Evolutionary conservation across 2,888 invertebrate species (phyloP).

Genomic region (Esperia sulphurella): DNA sequence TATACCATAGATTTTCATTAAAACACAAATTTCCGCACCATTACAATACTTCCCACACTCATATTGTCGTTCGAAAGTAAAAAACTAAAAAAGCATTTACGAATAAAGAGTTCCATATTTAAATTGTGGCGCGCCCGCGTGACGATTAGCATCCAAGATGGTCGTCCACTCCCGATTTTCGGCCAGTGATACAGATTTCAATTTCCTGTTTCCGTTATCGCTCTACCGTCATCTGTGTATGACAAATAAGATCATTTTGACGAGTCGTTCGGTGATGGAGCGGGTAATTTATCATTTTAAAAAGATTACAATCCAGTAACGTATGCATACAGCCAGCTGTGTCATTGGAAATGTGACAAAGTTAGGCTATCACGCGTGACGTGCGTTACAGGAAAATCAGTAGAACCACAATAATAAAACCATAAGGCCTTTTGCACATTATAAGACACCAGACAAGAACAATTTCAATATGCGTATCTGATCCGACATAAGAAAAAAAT

Average conservation of each 20-base stretch:
- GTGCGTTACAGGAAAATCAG: neutral
- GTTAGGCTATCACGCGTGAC: constrained; percentile 1
- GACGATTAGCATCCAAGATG: constrained; percentile 71
- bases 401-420: too few species aligned
- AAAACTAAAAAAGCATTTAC: constrained; percentile 47
- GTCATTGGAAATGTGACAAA: constrained; percentile 36
- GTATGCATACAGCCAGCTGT: constrained; percentile 33
- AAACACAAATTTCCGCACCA: too few species aligned
- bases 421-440: too few species aligned
- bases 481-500: too few species aligned
- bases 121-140: constrained; percentile 55
- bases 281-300: constrained; percentile 56
- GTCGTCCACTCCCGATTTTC: constrained; percentile 60
- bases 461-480: too few species aligned
- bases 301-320: constrained; percentile 38
- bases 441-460: too few species aligned
- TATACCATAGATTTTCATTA: too few species aligned
- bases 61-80: too few species aligned
- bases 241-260: constrained; percentile 78
- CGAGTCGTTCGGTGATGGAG: constrained; percentile 60
- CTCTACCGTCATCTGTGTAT: constrained; percentile 64
- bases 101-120: constrained; percentile 66
- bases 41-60: too few species aligned
- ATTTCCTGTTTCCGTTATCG: constrained; percentile 74
- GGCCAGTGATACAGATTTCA: constrained; percentile 75